Evolutionary conservation across 2,797 vertebrate genomes (phyloP), one percentile per base, ranked within the genome.

Genomic region (Eospalax fontanierii): DNA sequence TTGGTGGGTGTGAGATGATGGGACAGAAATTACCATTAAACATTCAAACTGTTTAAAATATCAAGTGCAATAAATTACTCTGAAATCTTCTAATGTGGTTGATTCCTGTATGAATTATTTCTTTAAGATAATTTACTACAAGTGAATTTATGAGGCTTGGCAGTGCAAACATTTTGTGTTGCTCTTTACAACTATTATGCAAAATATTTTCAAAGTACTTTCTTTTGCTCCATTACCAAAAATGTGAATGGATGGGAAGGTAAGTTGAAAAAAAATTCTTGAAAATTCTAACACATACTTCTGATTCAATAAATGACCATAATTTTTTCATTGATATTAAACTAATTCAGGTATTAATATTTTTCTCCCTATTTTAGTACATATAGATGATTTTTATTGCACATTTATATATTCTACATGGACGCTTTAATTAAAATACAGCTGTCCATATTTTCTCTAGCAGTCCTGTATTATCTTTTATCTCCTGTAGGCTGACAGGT

Each of bases 1-100:
- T 38, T 50, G 46, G 40, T 83, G 71, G 70, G 15, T 75, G 2
- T 84, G 50, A 70, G 15, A 21, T 50, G 35, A 65, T 50, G 3
- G 4, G 35, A 76, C 5, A 88, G 70, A 91, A 90, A 91, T 87
- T n/a, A 95, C 33, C 33, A 50, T 24, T 91, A 89, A 87, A 57
- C 63, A 78, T 66, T 85, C 18, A 71, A 19, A 6, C 35, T 81
- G 28, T 46, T 97, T 78, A 92, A 87, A 79, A 46, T 83, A 80
- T 92, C 68, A 96, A 63, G 21, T 89, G 63, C 65, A 88, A 78
- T 92, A 96, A 93, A 86, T 90, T 91, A 75, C 21, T 65, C 50
- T 89, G 76, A 93, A 63, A 6, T 59, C n/a, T 35, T 92, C 46
- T 89, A 46, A 57, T 50, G 15, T 50, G 61, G 16, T 0, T 81